Base-by-base conservation (phyloP, 2,888 invertebrate genomes). In the Caprella mutica region DNA sequence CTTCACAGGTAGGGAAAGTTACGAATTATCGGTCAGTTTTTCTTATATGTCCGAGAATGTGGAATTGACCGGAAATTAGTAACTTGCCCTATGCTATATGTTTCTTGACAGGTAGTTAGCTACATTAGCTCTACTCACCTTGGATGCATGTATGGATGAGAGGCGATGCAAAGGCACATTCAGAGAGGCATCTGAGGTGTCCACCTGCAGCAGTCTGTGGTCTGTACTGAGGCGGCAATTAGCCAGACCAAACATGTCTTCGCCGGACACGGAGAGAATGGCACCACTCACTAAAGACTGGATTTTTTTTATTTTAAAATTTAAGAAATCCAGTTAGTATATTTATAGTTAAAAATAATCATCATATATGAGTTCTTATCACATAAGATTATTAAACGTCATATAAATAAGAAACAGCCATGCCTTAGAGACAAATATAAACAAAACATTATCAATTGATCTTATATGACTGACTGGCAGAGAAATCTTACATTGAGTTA, bases 161-260 rank as follows among this genome's bases (percentile, higher is more conserved):
- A 48, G 48, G 17, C 30, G 29, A 21, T 48, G 48, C 9, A 48
- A 19, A 9, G 48, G 48, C 5, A 48, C 9, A n/a, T 48, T 48
- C 12, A 48, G 29, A 21, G 29, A 30, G 29, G 30, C 17, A 21
- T 48, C 48, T 1, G 48, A 30, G 29, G n/a, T 21, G 29, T 48
- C 29, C 5, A 48, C 30, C 30, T 29, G 48, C 8, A 61, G 44
- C 21, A 43, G 29, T 8, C 57, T 57, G 12, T 61, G 61, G 43
- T 61, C 61, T 3, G 57, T 44, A 21, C 57, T 39, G 5, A 61
- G 48, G 17, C 55, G 52, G 38, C 56, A 56, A 24, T 52, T 53
- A 19, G 53, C 54, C 21, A 61, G 27, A 27, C 8, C n/a, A n/a
- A n/a, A 43, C 24, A 26, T 27, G 44, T 23, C 14, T 12, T 42